Evolutionary conservation across 2,888 invertebrate genomes (phyloP), one percentile per base, ranked within the genome.

Genomic region (Lasioglossum morio): DNA sequence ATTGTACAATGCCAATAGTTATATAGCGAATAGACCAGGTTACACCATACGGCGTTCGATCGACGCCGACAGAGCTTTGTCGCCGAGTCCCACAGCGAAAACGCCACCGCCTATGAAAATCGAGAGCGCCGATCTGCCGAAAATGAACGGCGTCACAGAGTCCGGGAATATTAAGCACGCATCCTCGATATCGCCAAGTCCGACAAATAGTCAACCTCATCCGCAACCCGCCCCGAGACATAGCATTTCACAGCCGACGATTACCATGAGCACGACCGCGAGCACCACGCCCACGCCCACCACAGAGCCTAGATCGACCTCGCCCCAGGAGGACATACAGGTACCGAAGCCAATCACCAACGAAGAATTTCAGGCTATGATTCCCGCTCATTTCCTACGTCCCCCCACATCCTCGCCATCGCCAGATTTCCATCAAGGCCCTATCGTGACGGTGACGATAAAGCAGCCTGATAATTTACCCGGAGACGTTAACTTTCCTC

Each of bases 321-420:
- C 89, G 77, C 90, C 91, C 95, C 95, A 95, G 87, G 96, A 96
- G 91, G 95, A 96, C 86, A 96, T 95, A 92, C 96, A 96, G 96
- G 96, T 96, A 94, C 96, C 97, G 96, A 97, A 97, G 96, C 98
- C 98, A 95, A 97, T 98, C 96, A 98, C 98, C 96, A 98, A 97
- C 96, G 98, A 98, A 96, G 98, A 98, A 96, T 98, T 98, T 97
- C 98, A 98, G 97, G 98, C 98, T 96, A 98, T 98, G 98, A 98
- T 98, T 94, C 98, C 98, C 94, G 97, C 98, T 95, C 98, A 98
- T 96, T 98, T 98, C 97, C 97, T 98, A 89, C 96, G 96, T 91
- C 94, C 94, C 86, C 79, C 95, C 94, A 92, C 95, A 95, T 94
- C 94, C 94, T 94, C 95, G 93, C 92, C 93, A 92, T 94, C 95